Evolutionary conservation across 2,888 invertebrate species (phyloP), one percentile per base, ranked within the genome.

Genomic region (Callinectes sapidus): DNA sequence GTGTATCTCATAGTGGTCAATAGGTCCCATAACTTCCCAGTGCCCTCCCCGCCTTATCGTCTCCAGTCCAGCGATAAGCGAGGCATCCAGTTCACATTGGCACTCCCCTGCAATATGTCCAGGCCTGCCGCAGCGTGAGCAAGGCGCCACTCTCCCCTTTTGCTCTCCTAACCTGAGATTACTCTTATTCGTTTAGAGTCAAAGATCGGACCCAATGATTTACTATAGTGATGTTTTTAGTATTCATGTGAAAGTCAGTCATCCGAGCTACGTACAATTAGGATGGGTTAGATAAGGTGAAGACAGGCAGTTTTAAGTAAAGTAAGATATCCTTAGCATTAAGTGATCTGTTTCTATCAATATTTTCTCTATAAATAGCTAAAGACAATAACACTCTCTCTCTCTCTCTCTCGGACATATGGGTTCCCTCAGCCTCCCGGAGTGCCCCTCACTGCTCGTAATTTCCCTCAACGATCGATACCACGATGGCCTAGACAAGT

Each of bases 351-450:
- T 61, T 6, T 61, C 61, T 71, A 10, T 61, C 18, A 2, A 55
- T 55, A 8, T n/a, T 71, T 28, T 71, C 71, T 71, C 71, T 71
- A n/a, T n/a, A n/a, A n/a, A n/a, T n/a, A n/a, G n/a, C n/a, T n/a
- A n/a, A n/a, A n/a, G n/a, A n/a, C n/a, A n/a, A n/a, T n/a, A n/a
- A n/a, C n/a, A n/a, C 71, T 71, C 71, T 71, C 71, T 71, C 71
- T 71, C 71, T 71, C 71, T 71, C 71, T 71, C 71, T 71, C 71
- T 71, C 71, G 23, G 39, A 42, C 89, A 77, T 35, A 32, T 28
- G 28, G 10, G 48, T 81, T 39, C 81, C 81, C 90, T 48, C 42
- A 71, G 66, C 85, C 85, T 90, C 39, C 81, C 35, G 28, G 28
- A n/a, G n/a, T 32, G 71, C 23, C 71, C 90, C 48, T 81, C 90